Percentiles rank a stretch among this genome's conserved stretches.
phyloP scores from a whole-genome alignment of 2,888 invertebrate genomes.

The Leptopterna dolabrata region DNA sequence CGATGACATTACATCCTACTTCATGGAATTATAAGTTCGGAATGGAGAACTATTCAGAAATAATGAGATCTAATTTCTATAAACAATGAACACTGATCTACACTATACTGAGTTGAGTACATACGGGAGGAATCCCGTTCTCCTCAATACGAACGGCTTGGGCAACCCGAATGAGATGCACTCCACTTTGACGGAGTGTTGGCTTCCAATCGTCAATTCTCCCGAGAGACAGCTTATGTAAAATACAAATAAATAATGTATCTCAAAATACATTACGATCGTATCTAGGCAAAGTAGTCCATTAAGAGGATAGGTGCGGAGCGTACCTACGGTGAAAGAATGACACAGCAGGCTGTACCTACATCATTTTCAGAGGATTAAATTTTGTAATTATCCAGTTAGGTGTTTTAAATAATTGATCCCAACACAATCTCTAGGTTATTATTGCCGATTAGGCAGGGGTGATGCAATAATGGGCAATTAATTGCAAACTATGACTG shows the following conservation, averaged over 20 bases:
- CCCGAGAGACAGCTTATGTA: conserved; percentile 31
- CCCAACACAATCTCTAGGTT: too few relatives aligned
- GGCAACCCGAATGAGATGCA: conserved; percentile 5
- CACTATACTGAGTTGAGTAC: conserved; percentile 65
- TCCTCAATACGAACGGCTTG: conserved; percentile 4
- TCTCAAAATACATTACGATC: background rate
- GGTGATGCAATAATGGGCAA: too few relatives aligned
- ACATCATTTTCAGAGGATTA: too few relatives aligned
- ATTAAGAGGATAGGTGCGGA: too few relatives aligned
- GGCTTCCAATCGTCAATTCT: conserved; percentile 5
- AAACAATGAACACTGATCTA: background rate
- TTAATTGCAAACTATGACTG: too few relatives aligned
- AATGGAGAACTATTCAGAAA: background rate
- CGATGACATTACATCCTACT: background rate
- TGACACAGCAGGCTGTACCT: too few relatives aligned
- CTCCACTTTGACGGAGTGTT: background rate
- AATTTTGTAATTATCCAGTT: too few relatives aligned
- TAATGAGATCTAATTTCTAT: background rate
- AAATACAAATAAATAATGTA: background rate
- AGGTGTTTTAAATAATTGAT: background rate
- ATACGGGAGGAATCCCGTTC: conserved; percentile 46
- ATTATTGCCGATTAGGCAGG: too few relatives aligned
- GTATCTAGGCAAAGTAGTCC: background rate
- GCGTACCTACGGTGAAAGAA: too few relatives aligned
- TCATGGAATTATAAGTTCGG: background rate